Evolutionary conservation across 2,888 invertebrate genomes (phyloP), one percentile per base, ranked within the genome.

Genomic region (Hartigia nigra): DNA sequence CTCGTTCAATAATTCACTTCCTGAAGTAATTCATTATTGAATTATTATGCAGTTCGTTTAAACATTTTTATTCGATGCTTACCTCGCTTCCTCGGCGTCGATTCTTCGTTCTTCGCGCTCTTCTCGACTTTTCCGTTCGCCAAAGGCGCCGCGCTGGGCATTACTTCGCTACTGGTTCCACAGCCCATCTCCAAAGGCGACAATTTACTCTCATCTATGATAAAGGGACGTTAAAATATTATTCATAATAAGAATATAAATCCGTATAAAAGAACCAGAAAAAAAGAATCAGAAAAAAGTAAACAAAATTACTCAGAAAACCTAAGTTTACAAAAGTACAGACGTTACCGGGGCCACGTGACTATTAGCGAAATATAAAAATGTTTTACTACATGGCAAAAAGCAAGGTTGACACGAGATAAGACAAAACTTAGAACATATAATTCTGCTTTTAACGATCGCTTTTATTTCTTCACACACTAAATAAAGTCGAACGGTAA

Each of bases 81-180:
- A 55, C 55, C 55, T 55, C 55, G 55, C 14, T 23, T 55, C 23
- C 55, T 55, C 14, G 55, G 23, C 23, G 55, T 23, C 23, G 55
- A 55, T 55, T 55, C 55, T 55, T 5, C 55, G 55, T 55, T 55
- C 55, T 55, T 55, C 55, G 2, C 55, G 23, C 23, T 55, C 23
- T 55, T 55, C 23, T 55, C 55, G 23, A 55, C 55, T 55, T 55
- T 55, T 55, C 55, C 55, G 55, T 55, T 72, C 34, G 31, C 72
- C 32, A 77, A 12, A 76, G 80, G 72, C 39, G 82, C 81, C 34
- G 81, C 77, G 70, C 80, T 85, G 76, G 83, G 85, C 72, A 84
- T 78, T 9, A 85, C 86, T 36, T 86, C 86, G 74, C 83, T 86
- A 75, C 86, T 86, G 31, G 86, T 81, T 74, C 82, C 81, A 76